Evolutionary conservation across 2,797 vertebrate species (phyloP).

Genomic region (Pseudomugil tenellus): DNA sequence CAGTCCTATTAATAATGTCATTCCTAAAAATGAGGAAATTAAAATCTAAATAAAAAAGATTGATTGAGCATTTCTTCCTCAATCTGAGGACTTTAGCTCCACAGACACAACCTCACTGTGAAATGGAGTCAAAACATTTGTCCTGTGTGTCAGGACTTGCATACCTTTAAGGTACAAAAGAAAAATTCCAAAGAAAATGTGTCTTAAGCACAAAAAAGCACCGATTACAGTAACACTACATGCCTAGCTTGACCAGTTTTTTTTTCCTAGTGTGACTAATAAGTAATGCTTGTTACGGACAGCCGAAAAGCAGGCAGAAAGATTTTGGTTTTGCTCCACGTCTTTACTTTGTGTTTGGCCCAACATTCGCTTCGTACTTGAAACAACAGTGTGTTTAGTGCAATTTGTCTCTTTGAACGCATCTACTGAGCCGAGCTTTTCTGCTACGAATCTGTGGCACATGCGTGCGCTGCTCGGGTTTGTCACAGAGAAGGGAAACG

Average conservation of each 20-base stretch:
- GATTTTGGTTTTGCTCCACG: constrained; percentile 56
- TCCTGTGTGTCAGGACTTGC: constrained; percentile 68
- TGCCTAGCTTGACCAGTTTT: constrained; percentile 33
- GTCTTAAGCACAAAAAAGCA: constrained; percentile 55
- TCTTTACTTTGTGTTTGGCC: constrained; percentile 52
- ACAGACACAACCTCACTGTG: constrained; percentile 68
- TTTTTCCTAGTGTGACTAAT: constrained; percentile 41
- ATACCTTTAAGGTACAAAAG: constrained; percentile 87
- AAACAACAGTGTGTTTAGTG: constrained; percentile 60
- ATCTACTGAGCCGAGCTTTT: constrained; percentile 28
- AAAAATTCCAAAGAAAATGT: constrained; percentile 69
- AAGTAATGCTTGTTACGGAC: constrained; percentile 60
- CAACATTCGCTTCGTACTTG: constrained; percentile 23
- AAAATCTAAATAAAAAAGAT: constrained; percentile 59
- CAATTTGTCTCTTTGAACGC: constrained; percentile 52
- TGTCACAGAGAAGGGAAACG: constrained; percentile 45
- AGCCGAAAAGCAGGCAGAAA: constrained; percentile 47
- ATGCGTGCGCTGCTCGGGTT: constrained; percentile 21
- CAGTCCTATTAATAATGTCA: constrained; percentile 37
- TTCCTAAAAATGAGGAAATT: constrained; percentile 58
- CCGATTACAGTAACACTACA: constrained; percentile 34
- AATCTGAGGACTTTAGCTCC: constrained; percentile 81
- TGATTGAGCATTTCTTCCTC: constrained; percentile 70
- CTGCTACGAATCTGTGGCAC: constrained; percentile 32
- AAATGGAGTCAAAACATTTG: constrained; percentile 48